These are phyloP conservation scores for Pheosia gnoma DNA, from an alignment of 2,888 invertebrate species.

Conservation along the genomic window DNA sequence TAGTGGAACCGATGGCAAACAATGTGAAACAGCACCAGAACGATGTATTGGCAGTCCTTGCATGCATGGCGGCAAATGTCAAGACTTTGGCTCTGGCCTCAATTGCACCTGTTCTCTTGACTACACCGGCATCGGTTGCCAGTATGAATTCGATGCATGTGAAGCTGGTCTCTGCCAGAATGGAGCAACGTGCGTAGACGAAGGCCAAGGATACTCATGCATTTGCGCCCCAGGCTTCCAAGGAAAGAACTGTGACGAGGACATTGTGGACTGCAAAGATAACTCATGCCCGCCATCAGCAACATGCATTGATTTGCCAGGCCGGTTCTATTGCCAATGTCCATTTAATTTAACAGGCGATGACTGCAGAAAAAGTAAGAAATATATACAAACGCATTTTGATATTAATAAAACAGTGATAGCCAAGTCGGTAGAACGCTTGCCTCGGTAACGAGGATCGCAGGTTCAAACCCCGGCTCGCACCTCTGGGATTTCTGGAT, in stretches of 20 bases:
- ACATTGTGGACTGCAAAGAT: conserved; percentile 95
- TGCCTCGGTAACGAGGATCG: too few relatives aligned
- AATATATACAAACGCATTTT: not conserved
- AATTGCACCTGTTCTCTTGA: conserved; percentile 96
- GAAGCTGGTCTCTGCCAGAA: conserved; percentile 95
- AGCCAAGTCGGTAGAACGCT: too few relatives aligned
- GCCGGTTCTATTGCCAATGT: conserved; percentile 97
- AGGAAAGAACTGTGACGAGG: conserved; percentile 95
- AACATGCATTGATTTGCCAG: conserved; percentile 95
- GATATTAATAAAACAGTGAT: too few relatives aligned
- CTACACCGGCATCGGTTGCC: conserved; percentile 94
- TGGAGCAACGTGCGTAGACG: conserved; percentile 95
- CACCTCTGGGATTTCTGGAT: too few relatives aligned
- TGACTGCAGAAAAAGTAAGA: conserved; percentile 96
- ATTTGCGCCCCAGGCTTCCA: conserved; percentile 91
- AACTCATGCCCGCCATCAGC: conserved; percentile 97
- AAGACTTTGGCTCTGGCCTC: conserved; percentile 97
- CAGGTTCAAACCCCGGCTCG: too few relatives aligned
- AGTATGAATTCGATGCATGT: conserved; percentile 97
- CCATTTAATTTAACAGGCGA: conserved; percentile 98
- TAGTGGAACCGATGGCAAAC: conserved; percentile 97
- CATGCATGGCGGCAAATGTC: conserved; percentile 97
- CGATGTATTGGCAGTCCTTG: conserved; percentile 97
- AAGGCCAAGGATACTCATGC: conserved; percentile 93
- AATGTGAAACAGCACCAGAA: conserved; percentile 98